These are phyloP conservation scores for Trachelus iudaicus DNA, from an alignment of 2,888 invertebrate species.

Conservation along the genomic window DNA sequence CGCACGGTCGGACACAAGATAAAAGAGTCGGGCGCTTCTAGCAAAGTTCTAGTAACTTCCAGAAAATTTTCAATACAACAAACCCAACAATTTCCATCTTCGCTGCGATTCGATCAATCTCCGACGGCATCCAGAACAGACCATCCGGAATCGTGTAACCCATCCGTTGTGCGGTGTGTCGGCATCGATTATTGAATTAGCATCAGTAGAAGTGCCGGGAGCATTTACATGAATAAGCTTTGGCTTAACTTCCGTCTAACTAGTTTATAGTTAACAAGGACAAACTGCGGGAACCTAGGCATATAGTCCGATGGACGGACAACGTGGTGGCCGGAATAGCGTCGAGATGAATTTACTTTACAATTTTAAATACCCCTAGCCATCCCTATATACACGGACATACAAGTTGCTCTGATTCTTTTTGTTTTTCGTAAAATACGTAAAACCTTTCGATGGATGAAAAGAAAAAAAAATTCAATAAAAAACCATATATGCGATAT, in stretches of 20 bases:
- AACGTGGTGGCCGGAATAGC: too few species aligned
- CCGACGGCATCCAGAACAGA: too few species aligned
- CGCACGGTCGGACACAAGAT: too few species aligned
- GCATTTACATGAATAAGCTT: constrained; percentile 24
- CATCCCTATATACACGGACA: too few species aligned
- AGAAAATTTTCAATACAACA: too few species aligned
- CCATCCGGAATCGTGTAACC: not conserved
- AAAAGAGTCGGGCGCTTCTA: too few species aligned
- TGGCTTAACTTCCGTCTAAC: constrained; percentile 41
- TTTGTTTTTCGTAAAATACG: not conserved
- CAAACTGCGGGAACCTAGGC: constrained; percentile 19
- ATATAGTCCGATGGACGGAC: too few species aligned
- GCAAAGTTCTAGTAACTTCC: too few species aligned
- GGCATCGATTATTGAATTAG: constrained; percentile 36
- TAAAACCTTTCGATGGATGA: not conserved
- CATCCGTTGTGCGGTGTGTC: not conserved
- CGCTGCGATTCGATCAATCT: too few species aligned
- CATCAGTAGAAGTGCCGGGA: constrained; percentile 31
- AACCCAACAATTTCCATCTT: too few species aligned
- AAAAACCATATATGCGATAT: not conserved
- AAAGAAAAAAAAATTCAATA: not conserved
- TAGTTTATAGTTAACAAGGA: constrained; percentile 43
- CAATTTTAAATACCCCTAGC: too few species aligned
- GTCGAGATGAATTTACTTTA: too few species aligned
- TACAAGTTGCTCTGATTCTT: not conserved